These are phyloP conservation scores for Callipepla californica DNA, from an alignment of 2,113 vertebrate genomes.

Conservation along the genomic window DNA sequence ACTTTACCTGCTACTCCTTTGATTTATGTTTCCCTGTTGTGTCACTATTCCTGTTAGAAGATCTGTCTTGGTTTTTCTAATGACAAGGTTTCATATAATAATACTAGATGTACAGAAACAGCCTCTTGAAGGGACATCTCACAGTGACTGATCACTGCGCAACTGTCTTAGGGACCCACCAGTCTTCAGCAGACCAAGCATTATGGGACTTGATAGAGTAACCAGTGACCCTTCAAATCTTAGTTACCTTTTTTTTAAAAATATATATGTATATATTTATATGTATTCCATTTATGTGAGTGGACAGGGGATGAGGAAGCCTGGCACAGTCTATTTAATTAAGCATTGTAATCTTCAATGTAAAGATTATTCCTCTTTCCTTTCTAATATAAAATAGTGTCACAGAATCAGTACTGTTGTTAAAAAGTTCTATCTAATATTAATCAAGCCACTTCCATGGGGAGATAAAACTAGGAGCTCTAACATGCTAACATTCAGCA, in stretches of 20 bases:
- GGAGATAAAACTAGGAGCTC: slow-evolving; percentile 54
- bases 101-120: neutral
- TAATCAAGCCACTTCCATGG: slow-evolving; percentile 63
- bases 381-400: slow-evolving; percentile 60
- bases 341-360: slow-evolving; percentile 66
- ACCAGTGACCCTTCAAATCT: neutral
- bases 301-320: neutral
- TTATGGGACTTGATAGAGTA: neutral
- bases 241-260: neutral
- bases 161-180: neutral
- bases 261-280: too few relatives aligned
- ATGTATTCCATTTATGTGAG: neutral
- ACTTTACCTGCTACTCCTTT: slow-evolving; percentile 34
- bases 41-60: neutral
- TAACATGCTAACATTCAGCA: slow-evolving; percentile 62
- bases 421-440: slow-evolving; percentile 56
- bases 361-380: slow-evolving; percentile 70
- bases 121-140: neutral
- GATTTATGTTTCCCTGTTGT: slow-evolving; percentile 49
- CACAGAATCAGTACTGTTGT: slow-evolving; percentile 64
- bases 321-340: slow-evolving; percentile 68
- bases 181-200: neutral
- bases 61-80: neutral
- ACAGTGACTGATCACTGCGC: neutral
- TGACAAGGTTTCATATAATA: slow-evolving; percentile 12